These are phyloP conservation scores for Trichonephila clavata DNA, from an alignment of 1,140 invertebrate genomes.

Conservation along the genomic window DNA sequence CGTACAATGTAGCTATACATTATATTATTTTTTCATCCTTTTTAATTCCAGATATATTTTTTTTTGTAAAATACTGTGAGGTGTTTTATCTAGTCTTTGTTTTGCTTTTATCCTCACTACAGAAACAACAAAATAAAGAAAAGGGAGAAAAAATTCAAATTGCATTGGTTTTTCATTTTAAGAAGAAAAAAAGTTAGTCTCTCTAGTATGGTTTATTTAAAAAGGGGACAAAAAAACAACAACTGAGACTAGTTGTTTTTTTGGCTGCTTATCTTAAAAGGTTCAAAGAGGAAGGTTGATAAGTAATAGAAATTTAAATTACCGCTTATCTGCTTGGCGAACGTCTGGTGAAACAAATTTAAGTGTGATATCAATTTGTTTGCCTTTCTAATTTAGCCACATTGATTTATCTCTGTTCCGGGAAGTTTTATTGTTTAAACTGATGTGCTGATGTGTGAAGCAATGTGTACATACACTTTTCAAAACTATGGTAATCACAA, in stretches of 20 bases:
- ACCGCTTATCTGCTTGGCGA: background rate
- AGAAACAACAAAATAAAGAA: background rate
- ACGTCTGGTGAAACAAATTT: constrained; percentile 26
- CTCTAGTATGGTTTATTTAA: background rate
- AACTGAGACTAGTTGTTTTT: too few relatives aligned
- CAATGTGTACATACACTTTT: too few relatives aligned
- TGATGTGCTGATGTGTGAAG: too few relatives aligned
- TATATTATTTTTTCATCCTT: constrained; percentile 13
- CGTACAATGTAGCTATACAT: constrained; percentile 7
- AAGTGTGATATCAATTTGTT: constrained; percentile 25
- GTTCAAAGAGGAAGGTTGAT: background rate
- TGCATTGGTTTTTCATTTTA: background rate
- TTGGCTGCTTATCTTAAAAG: background rate
- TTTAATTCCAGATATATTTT: background rate
- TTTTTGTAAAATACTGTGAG: background rate
- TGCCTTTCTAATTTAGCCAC: background rate
- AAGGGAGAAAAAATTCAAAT: background rate
- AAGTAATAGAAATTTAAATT: constrained; percentile 57
- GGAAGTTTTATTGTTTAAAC: background rate
- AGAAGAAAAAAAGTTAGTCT: background rate
- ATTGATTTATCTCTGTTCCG: background rate
- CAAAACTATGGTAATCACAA: too few relatives aligned
- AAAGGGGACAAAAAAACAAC: background rate
- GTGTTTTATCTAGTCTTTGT: constrained; percentile 23
- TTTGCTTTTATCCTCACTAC: background rate